These are phyloP conservation scores for Nyctalus aviator DNA, from an alignment of 2,797 vertebrate genomes.

Conservation along the genomic window DNA sequence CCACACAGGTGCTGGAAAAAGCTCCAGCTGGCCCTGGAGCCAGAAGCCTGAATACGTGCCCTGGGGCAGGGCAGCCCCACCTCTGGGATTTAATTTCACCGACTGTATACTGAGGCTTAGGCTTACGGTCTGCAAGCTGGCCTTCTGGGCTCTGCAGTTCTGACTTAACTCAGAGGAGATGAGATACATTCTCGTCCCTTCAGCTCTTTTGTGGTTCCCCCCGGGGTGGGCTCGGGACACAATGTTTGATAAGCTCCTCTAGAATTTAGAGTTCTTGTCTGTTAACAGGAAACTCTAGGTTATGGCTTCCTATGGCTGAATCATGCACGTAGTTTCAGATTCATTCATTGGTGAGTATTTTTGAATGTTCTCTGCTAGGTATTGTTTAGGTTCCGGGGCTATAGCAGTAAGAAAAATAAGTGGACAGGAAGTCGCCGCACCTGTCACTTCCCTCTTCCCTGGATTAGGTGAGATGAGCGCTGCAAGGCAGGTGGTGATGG, in stretches of 20 bases:
- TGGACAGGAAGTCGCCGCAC: neutral
- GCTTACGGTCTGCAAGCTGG: neutral
- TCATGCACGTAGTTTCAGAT: neutral
- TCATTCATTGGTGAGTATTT: neutral
- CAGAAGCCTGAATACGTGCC: neutral
- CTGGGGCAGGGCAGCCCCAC: neutral
- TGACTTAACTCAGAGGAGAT: neutral
- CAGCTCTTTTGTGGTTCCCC: neutral
- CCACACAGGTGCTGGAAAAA: neutral
- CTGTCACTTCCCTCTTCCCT: neutral
- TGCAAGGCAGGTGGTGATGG: neutral
- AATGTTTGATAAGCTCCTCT: neutral
- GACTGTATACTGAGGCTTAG: neutral
- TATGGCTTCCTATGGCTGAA: neutral
- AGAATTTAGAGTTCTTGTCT: neutral
- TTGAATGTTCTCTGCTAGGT: neutral
- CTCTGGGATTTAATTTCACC: neutral
- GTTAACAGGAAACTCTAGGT: constrained; percentile 12
- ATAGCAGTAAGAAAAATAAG: neutral
- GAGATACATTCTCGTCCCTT: neutral
- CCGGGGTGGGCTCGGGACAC: neutral
- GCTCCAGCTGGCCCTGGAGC: neutral
- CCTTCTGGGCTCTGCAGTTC: neutral
- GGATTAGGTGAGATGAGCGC: neutral
- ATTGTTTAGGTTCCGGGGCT: neutral